Percentiles rank a stretch among this genome's conserved stretches.
Conservation (phyloP, 2,113 vertebrate species). For the Otolemur garnettii region DNA sequence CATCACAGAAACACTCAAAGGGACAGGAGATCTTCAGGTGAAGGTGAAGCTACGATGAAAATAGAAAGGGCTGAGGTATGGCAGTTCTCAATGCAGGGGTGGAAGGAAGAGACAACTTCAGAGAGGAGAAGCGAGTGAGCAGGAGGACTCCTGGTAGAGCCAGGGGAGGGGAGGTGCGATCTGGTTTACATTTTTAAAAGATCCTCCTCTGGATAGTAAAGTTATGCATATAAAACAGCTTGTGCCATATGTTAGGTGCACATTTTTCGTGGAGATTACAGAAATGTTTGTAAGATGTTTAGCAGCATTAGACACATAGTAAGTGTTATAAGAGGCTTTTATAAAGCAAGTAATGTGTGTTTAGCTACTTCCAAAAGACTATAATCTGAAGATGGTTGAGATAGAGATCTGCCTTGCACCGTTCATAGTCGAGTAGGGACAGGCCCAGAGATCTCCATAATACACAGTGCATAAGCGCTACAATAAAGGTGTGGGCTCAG, state of each 20-base stretch:
- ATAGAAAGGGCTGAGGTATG: neutral
- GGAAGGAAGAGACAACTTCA: neutral
- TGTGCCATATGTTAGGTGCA: neutral
- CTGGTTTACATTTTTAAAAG: neutral
- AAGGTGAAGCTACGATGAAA: neutral
- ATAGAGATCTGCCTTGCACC: neutral
- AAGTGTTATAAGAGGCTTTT: neutral
- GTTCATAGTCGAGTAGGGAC: neutral
- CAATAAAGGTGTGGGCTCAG: no score
- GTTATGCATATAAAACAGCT: neutral
- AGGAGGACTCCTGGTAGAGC: neutral
- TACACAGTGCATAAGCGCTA: fast-evolving
- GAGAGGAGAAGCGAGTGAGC: neutral
- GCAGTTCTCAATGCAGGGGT: neutral
- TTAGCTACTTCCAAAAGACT: constrained; percentile 15
- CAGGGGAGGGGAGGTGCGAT: neutral
- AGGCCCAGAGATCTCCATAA: neutral
- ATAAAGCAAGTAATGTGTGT: neutral
- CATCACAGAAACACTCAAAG: neutral
- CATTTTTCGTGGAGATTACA: neutral
- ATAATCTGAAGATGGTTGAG: neutral
- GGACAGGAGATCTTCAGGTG: neutral
- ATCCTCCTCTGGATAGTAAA: neutral
- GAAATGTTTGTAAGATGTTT: neutral
- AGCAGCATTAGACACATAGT: neutral